A percentile compares a stretch with the other conserved stretches of the same genome.
These are phyloP conservation scores for Pachycephus smyrnensis DNA, from an alignment of 2,888 invertebrate species.

Conservation along the genomic window DNA sequence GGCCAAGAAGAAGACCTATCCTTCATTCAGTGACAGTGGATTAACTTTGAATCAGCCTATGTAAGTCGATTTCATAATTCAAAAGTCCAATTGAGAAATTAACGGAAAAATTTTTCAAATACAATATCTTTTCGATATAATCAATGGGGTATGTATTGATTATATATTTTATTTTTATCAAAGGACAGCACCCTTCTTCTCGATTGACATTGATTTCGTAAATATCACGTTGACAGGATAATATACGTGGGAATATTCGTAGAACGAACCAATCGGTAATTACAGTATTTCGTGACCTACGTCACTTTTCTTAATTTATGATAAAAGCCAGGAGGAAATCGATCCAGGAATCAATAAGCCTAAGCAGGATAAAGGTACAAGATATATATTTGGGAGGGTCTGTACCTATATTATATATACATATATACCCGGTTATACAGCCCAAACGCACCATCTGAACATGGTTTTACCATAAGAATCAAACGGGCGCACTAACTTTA, in stretches of 20 bases:
- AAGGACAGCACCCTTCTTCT: too few species aligned
- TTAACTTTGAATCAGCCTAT: background rate
- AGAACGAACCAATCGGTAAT: background rate
- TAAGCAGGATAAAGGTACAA: background rate
- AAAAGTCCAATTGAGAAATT: background rate
- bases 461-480: too few species aligned
- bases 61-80: background rate
- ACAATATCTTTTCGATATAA: background rate
- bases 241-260: background rate
- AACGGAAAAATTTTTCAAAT: background rate
- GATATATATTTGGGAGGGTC: background rate
- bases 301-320: background rate
- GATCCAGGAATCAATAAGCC: background rate
- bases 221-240: background rate
- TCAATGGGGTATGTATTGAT: background rate
- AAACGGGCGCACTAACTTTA: too few species aligned
- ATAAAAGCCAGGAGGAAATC: background rate
- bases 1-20: background rate
- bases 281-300: background rate
- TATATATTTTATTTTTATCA: too few species aligned
- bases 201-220: background rate
- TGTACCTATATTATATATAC: background rate
- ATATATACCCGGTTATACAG: too few species aligned
- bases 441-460: too few species aligned
- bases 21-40: background rate